These are phyloP conservation scores for Echinops telfairi DNA, from an alignment of 2,113 vertebrate genomes.

Conservation along the genomic window DNA sequence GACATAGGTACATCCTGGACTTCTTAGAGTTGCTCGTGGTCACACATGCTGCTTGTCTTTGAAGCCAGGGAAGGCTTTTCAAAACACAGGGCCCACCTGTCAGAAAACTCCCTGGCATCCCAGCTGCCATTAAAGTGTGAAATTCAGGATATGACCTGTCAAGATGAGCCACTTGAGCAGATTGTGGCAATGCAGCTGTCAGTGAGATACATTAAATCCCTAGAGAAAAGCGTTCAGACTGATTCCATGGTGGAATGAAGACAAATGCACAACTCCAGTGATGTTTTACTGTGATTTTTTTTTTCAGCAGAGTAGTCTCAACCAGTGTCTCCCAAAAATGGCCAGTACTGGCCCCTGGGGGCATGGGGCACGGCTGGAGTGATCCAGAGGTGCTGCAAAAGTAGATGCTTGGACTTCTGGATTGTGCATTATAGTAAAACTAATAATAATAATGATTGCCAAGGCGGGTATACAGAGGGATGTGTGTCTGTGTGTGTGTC, in stretches of 20 bases:
- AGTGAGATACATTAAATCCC: constrained; percentile 51
- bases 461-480: too few relatives aligned
- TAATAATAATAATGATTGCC: too few relatives aligned
- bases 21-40: neutral
- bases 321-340: too few relatives aligned
- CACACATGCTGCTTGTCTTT: constrained; percentile 18
- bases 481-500: too few relatives aligned
- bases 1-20: neutral
- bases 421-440: too few relatives aligned
- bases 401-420: too few relatives aligned
- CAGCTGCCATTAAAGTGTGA: constrained; percentile 76
- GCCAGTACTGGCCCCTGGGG: too few relatives aligned
- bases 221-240: constrained; percentile 41
- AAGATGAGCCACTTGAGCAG: constrained; percentile 54
- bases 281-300: neutral
- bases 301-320: neutral
- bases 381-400: too few relatives aligned
- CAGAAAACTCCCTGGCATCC: constrained; percentile 56
- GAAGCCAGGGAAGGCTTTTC: neutral
- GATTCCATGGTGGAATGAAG: constrained; percentile 58
- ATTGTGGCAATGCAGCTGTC: constrained; percentile 72
- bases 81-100: constrained; percentile 23
- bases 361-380: too few relatives aligned
- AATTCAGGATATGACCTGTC: constrained; percentile 74
- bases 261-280: constrained; percentile 39